Evolutionary conservation across 2,888 invertebrate genomes (phyloP), one percentile per base, ranked within the genome.

Genomic region (Cosmia pyralina): DNA sequence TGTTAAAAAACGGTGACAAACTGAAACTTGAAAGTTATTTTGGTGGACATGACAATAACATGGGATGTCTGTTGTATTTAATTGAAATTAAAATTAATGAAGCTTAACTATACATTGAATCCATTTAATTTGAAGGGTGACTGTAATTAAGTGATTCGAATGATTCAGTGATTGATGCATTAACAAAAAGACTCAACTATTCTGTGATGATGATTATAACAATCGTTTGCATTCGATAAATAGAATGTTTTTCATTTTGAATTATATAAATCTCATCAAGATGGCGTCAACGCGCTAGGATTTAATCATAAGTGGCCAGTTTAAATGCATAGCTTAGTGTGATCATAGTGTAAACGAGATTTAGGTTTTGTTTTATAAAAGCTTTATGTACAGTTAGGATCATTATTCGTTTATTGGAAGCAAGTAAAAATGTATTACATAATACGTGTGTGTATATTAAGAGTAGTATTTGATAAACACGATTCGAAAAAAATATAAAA

Each of bases 401-500:
- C 92, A 90, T 92, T 89, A 93, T 94, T 94, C 88, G 89, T 94
- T 95, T 93, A 92, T 91, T 88, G 92, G 88, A 86, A 90, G 90
- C 92, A 93, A 90, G 90, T 92, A 91, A 90, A 79, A 88, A 72
- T 86, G 76, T 86, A 92, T 92, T 90, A 93, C 92, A 90, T 94
- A 94, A 38, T 64, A 64, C 53, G 64, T 90, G 90, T 94, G 93
- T 94, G 93, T 94, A 94, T 90, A 92, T 84, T 94, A 94, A 94
- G 92, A 89, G 92, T 95, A 95, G 95, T 95, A 95, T 95, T 96
- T 95, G 94, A 95, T 95, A 95, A 86, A 92, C 92, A 94, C 92
- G 89, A 92, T 91, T 92, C 90, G 91, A 88, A 89, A 90, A 90
- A 89, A 90, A 90, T 90, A 91, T 79, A 60, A 76, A 77, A 82